phyloP scores from a whole-genome alignment of 2,888 invertebrate genomes.

The Herminia tarsipennalis region DNA sequence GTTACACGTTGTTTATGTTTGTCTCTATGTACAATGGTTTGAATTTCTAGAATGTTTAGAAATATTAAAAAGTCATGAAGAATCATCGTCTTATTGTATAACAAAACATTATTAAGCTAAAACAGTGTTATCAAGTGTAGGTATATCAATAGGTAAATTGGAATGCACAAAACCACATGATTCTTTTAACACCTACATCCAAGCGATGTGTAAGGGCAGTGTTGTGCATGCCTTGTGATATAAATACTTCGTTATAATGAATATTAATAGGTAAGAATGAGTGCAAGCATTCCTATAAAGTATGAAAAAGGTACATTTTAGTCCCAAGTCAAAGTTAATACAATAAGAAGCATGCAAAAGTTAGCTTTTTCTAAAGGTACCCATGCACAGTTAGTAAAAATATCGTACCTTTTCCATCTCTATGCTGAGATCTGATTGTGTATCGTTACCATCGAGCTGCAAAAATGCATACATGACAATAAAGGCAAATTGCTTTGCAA shows the following conservation, averaged over 20 bases:
- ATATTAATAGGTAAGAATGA: slow-evolving; percentile 27
- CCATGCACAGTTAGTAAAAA: slow-evolving; percentile 78
- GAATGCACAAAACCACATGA: no score
- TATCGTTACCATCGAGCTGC: slow-evolving; percentile 84
- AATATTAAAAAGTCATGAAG: no score
- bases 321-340: slow-evolving; percentile 33
- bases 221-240: slow-evolving; percentile 22
- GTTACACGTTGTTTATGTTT: no score
- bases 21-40: no score
- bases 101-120: no score
- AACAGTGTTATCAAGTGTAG: no score
- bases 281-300: slow-evolving; percentile 56
- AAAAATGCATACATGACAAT: slow-evolving; percentile 82
- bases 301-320: slow-evolving; percentile 77
- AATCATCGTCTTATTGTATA: no score
- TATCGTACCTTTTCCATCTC: slow-evolving; percentile 86
- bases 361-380: slow-evolving; percentile 26
- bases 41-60: no score
- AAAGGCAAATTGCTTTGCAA: slow-evolving; percentile 59
- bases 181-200: slow-evolving; percentile 6
- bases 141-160: no score
- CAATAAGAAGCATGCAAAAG: slow-evolving; percentile 51
- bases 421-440: slow-evolving; percentile 83
- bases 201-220: slow-evolving; percentile 32
- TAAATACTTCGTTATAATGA: neutral